Conservation (phyloP, 2,888 invertebrate species). For the Amitus sp. region DNA sequence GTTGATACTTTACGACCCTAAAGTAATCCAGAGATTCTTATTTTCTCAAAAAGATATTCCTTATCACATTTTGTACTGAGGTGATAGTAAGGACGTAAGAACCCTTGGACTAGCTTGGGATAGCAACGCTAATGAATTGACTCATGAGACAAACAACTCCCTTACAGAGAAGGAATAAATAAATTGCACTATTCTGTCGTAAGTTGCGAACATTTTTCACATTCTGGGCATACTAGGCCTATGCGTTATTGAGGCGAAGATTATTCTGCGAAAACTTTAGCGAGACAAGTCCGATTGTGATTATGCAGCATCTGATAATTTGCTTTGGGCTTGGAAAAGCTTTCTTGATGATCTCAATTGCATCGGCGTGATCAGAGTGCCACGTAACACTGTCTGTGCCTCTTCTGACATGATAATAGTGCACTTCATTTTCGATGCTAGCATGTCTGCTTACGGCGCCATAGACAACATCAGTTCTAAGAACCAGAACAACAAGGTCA, state of each 20-base stretch:
- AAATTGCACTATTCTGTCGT: background rate
- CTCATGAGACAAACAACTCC: background rate
- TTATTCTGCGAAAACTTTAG: constrained; percentile 11
- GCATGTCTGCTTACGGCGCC: background rate
- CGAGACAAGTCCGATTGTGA: constrained; percentile 6
- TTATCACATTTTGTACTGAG: background rate
- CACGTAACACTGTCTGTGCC: too few relatives aligned
- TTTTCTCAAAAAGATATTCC: background rate
- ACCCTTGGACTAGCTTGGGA: constrained; percentile 10
- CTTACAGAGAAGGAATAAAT: background rate
- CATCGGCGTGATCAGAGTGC: too few relatives aligned
- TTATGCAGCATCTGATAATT: background rate
- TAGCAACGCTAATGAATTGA: background rate
- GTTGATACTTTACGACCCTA: constrained; percentile 12
- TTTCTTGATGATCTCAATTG: too few relatives aligned
- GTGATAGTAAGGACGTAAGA: constrained; percentile 5
- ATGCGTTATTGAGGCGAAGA: constrained; percentile 11
- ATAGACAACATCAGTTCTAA: background rate
- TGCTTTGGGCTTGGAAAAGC: too few relatives aligned
- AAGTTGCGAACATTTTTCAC: constrained; percentile 12
- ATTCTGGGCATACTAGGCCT: constrained; percentile 14
- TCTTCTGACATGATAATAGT: background rate
- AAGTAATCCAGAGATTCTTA: background rate
- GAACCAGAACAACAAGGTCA: background rate
- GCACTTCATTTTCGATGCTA: background rate